Percentiles rank a stretch among this genome's conserved stretches.
Conservation (phyloP, 2,113 vertebrate genomes). For the Mustelus asterias region DNA sequence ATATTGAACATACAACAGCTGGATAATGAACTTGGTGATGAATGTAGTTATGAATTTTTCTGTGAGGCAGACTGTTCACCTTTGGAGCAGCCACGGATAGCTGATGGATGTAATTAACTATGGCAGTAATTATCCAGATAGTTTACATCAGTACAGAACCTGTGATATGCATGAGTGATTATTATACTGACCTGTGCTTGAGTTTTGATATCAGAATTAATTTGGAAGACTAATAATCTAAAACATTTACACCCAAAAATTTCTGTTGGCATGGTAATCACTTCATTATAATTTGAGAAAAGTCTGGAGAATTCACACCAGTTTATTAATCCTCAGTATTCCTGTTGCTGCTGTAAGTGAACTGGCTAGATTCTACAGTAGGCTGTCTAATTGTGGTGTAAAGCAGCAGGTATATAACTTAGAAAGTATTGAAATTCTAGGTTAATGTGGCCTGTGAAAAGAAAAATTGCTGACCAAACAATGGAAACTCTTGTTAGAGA, state of each 20-base stretch:
- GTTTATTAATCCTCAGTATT: not conserved
- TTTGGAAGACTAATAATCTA: not conserved
- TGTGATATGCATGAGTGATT: not conserved
- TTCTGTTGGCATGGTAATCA: not conserved
- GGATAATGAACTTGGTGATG: not conserved
- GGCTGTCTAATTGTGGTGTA: not conserved
- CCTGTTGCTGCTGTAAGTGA: not conserved
- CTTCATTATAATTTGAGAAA: not conserved
- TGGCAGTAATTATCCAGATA: not conserved
- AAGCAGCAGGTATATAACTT: not conserved
- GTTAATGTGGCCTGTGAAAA: not conserved
- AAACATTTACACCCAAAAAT: not conserved
- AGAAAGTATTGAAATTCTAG: not conserved
- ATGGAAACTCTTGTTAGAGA: not conserved
- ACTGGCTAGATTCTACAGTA: not conserved
- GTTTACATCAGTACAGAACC: not conserved
- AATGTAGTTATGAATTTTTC: not conserved
- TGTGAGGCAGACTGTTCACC: not conserved
- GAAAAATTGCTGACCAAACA: not conserved
- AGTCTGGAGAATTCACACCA: not conserved
- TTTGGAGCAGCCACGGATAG: not conserved
- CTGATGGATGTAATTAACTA: not conserved
- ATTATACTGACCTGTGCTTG: not conserved
- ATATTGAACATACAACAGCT: not conserved
- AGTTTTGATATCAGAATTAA: not conserved